Evolutionary conservation across 2,888 invertebrate genomes (phyloP), one percentile per base, ranked within the genome.

Genomic region (Drosophila phalerata): DNA sequence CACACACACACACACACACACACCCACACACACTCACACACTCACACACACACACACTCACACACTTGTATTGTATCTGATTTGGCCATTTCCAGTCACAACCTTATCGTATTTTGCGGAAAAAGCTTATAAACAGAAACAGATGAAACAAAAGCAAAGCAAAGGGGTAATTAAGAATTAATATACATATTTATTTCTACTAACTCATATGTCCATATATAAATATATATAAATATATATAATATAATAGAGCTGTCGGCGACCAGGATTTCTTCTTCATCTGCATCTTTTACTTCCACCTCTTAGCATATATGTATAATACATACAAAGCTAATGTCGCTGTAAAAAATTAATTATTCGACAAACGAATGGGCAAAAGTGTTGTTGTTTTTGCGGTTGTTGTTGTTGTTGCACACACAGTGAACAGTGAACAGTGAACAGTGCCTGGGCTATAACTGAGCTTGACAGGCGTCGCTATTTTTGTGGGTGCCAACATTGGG

Each of bases 311-410:
- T 25, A 25, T 25, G 25, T 28, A 3, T n/a, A n/a, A n/a, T 22
- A n/a, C 19, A 17, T 22, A 37, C 52, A 69, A 47, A 56, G 77
- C 66, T 77, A 62, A 75, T 73, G 61, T 57, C 38, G 56, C 52
- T 57, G 58, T 56, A 64, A 76, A 69, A 68, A 70, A 85, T 77
- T 83, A 83, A 80, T 74, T 85, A 82, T 74, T 68, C 55, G 67
- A 66, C 69, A 63, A 60, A 57, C 58, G 68, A 75, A 71, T 71
- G 43, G 61, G 51, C 49, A 43, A 37, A 43, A 48, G 53, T 22
- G 22, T 22, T 22, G 22, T 22, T 22, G 22, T 42, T 58, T n/a
- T n/a, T n/a, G n/a, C n/a, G n/a, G 25, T 17, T 42, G 61, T 49
- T 65, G 11, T 1, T 40, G 15, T 17, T 17, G 28, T 30, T 38